Base-by-base conservation (phyloP, 92 coral and sea anemone species). In the Phenganax stokvisi region DNA sequence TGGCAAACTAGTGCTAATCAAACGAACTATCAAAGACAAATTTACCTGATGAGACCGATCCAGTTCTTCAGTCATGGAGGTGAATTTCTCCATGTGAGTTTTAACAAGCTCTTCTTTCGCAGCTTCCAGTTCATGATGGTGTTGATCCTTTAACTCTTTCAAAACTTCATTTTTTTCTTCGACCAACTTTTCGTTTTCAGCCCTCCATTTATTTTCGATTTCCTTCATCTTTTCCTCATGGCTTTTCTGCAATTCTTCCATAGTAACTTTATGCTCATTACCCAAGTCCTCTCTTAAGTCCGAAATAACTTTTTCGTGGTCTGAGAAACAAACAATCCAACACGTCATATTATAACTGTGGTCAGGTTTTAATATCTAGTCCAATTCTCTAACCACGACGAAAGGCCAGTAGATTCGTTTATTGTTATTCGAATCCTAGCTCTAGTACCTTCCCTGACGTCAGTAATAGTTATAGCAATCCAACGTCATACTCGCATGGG, bases 81-180 rank as follows among this genome's bases (percentile, higher is more conserved):
- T 85, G 69, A 96, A 96, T 88, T 96, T 96, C 73, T 90, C 93
- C 99, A 96, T 90, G 80, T 96, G 99, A 51, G 96, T 92, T 54
- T 88, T 88, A 82, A 96, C 99, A 85, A 96, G 90, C 58, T 96
- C 96, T 68, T 89, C 90, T 27, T 94, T 88, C 69, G 89, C 90
- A 25, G 89, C 84, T 85, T 92, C 97, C 71, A 96, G 88, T 85
- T 96, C 97, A 53, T 86, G 90, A 71, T 91, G 93, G 53, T 96
- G 96, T 63, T 96, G 97, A 74, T 96, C 99, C 74, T 92, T 89
- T 84, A 92, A 80, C 89, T 90, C 87, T 87, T 86, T 87, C 71
- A 96, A 75, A 74, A 87, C 99, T 16, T 83, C 74, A 61, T 89
- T 83, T 62, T 96, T 96, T 76, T 90, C 96, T 67, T 85, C 85